phyloP scores from a whole-genome alignment of 2,797 vertebrate genomes.

The Onychomys leucogaster region DNA sequence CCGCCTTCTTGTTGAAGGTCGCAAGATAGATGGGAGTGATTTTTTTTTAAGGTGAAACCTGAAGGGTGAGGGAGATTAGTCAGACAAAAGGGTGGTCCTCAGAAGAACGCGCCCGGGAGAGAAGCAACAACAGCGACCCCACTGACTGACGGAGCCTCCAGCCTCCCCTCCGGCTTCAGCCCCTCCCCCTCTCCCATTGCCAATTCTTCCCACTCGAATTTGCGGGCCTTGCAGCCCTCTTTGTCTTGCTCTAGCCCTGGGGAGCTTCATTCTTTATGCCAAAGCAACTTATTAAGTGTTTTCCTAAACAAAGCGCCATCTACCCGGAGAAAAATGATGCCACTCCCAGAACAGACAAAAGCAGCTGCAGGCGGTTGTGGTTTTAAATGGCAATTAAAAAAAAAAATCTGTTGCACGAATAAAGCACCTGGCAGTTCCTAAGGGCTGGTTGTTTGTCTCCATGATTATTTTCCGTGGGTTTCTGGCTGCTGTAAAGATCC shows the following conservation, averaged over 20 bases:
- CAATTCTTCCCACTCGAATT: slow-evolving; percentile 62
- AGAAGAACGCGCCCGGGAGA: slow-evolving; percentile 5
- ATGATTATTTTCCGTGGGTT: slow-evolving; percentile 60
- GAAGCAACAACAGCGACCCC: slow-evolving; percentile 17
- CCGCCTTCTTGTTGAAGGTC: slow-evolving; percentile 54
- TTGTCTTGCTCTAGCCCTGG: slow-evolving; percentile 63
- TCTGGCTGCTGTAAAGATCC: slow-evolving; percentile 24
- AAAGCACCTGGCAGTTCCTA: slow-evolving; percentile 69
- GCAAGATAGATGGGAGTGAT: slow-evolving; percentile 38
- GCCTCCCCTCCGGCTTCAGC: not conserved
- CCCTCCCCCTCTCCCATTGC: not conserved
- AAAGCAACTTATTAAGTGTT: slow-evolving; percentile 80
- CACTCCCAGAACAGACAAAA: slow-evolving; percentile 73
- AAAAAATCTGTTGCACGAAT: slow-evolving; percentile 49
- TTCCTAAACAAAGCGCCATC: slow-evolving; percentile 77
- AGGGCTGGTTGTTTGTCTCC: slow-evolving; percentile 59
- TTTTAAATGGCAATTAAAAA: slow-evolving; percentile 76
- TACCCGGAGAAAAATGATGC: slow-evolving; percentile 75
- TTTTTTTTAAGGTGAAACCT: slow-evolving; percentile 55
- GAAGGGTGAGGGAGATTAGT: slow-evolving; percentile 47
- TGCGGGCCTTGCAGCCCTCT: slow-evolving; percentile 55
- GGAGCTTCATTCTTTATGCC: slow-evolving; percentile 70
- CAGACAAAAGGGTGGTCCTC: slow-evolving; percentile 22
- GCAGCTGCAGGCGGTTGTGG: slow-evolving; percentile 72
- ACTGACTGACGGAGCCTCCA: not conserved